Conservation (phyloP, 2,113 vertebrate genomes). For the Aepyceros melampus region DNA sequence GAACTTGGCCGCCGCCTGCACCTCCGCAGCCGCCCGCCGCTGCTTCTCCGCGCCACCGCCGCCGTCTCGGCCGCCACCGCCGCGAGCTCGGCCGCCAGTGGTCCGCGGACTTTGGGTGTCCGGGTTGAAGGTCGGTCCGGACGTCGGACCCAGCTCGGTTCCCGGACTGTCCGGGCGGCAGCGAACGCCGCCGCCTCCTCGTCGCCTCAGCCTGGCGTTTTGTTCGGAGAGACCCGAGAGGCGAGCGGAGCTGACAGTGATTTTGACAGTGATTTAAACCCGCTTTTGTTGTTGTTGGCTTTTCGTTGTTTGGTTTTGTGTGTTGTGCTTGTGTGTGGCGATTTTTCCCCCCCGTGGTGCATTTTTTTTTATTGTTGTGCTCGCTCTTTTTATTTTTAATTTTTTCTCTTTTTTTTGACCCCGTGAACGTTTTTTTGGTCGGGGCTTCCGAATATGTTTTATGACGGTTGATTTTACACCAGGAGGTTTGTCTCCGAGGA, state of each 20-base stretch:
- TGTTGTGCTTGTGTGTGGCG: conserved; percentile 70
- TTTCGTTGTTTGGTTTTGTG: conserved; percentile 67
- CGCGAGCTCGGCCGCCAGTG: conserved; percentile 12
- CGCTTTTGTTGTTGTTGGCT: conserved; percentile 73
- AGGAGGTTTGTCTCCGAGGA: conserved; percentile 77
- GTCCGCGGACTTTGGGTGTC: conserved; percentile 71
- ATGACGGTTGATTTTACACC: conserved; percentile 78
- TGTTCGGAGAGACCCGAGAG: conserved; percentile 65
- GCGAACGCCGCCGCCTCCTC: conserved; percentile 45
- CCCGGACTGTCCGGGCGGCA: conserved; percentile 62
- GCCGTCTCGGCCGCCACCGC: conserved; percentile 2
- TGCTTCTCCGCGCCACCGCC: not conserved
- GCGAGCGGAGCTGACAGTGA: conserved; percentile 73
- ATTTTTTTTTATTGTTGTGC: conserved; percentile 62
- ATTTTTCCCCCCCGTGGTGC: conserved; percentile 57
- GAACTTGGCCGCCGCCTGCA: conserved; percentile 65
- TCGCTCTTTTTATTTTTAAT: not conserved
- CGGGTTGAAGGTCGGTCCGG: conserved; percentile 77
- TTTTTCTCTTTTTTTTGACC: not conserved
- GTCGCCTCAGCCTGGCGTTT: conserved; percentile 68
- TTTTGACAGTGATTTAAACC: conserved; percentile 75
- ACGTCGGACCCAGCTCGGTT: conserved; percentile 72
- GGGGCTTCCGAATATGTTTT: conserved; percentile 76
- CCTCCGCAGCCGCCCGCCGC: not conserved
- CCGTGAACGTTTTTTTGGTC: conserved; percentile 50